phyloP scores from a whole-genome alignment of 2,113 vertebrate genomes.

The Caloenas nicobarica region DNA sequence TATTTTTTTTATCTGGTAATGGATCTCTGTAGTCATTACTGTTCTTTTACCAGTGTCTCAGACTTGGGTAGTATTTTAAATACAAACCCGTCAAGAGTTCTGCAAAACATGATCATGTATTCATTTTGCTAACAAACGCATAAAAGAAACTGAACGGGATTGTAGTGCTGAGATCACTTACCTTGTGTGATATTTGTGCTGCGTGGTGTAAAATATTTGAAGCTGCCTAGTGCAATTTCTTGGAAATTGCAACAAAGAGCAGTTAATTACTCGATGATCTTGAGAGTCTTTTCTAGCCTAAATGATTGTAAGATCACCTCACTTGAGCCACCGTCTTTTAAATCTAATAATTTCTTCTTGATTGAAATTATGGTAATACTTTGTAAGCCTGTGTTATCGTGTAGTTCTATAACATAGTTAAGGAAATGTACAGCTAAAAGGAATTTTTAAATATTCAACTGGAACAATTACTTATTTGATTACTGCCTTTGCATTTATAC shows the following conservation, averaged over 20 bases:
- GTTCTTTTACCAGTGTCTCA: not conserved
- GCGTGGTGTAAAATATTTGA: not conserved
- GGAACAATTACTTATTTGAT: not conserved
- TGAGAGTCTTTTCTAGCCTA: not conserved
- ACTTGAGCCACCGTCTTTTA: not conserved
- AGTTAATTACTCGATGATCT: not conserved
- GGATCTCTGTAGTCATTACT: not conserved
- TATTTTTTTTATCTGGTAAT: not conserved
- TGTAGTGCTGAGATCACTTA: not conserved
- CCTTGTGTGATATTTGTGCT: not conserved
- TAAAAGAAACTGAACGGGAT: not conserved
- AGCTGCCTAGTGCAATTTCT: not conserved
- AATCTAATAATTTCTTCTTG: not conserved
- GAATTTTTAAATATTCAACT: not conserved
- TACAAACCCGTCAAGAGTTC: not conserved
- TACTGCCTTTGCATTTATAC: not conserved
- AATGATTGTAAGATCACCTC: not conserved
- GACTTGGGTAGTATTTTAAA: not conserved
- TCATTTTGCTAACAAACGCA: not conserved
- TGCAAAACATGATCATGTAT: not conserved
- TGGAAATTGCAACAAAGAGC: not conserved
- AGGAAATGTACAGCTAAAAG: not conserved
- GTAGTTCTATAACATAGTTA: not conserved
- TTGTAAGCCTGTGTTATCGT: not conserved
- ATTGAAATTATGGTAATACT: not conserved